These are phyloP conservation scores for Pangasius macronema DNA, from an alignment of 2,797 vertebrate species.

Conservation along the genomic window DNA sequence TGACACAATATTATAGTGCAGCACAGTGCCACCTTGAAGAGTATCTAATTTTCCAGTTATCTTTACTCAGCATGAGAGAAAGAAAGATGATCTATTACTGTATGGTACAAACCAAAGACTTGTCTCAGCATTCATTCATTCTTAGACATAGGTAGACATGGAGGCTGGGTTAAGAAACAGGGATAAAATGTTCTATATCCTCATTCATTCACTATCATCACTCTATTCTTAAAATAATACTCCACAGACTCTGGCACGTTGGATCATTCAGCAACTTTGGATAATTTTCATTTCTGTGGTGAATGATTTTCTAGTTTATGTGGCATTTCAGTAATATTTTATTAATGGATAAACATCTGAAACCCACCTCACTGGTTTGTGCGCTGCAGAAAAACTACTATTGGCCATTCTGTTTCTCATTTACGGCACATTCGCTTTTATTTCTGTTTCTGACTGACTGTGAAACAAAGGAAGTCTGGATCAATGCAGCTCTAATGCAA, in stretches of 20 bases:
- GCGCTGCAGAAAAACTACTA: neutral
- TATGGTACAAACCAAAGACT: neutral
- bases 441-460: slow-evolving; percentile 25
- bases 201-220: slow-evolving; percentile 3
- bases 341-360: neutral
- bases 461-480: slow-evolving; percentile 32
- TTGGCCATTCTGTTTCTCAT: neutral
- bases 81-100: neutral
- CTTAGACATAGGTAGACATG: neutral
- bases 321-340: neutral
- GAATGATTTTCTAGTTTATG: neutral
- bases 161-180: slow-evolving; percentile 1
- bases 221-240: neutral
- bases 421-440: neutral
- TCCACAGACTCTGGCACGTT: neutral
- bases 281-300: neutral
- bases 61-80: slow-evolving; percentile 2
- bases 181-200: neutral
- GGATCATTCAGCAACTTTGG: neutral
- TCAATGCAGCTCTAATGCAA: slow-evolving; percentile 32
- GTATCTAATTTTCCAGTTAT: neutral
- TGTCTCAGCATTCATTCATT: neutral
- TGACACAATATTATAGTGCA: neutral
- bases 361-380: neutral
- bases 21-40: neutral